These are phyloP conservation scores for Orchesella cincta DNA, from an alignment of 1,140 invertebrate genomes.

Conservation along the genomic window DNA sequence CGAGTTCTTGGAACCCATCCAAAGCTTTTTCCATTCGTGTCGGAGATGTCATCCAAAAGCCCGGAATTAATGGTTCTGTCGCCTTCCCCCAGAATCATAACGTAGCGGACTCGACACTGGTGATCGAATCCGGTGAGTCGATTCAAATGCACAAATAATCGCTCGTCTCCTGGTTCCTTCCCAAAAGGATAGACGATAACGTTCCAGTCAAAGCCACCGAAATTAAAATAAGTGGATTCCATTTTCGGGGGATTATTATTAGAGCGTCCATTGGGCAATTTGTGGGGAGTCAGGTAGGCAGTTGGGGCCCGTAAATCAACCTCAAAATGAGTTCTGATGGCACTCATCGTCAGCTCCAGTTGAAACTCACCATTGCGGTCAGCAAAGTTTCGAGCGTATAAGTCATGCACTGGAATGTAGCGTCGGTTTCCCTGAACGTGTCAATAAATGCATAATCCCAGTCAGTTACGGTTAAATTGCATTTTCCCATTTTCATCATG, in stretches of 20 bases:
- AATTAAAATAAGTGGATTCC: slow-evolving; percentile 72
- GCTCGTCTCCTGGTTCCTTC: slow-evolving; percentile 58
- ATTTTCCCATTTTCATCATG: no score
- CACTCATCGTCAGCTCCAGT: slow-evolving; percentile 75
- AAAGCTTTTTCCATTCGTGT: slow-evolving; percentile 71
- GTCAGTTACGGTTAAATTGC: no score
- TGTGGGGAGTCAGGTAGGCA: background rate
- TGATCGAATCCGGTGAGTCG: slow-evolving; percentile 80
- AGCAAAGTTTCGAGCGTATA: slow-evolving; percentile 69
- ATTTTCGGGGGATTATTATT: slow-evolving; percentile 60
- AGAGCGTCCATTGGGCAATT: background rate
- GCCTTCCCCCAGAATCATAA: slow-evolving; percentile 69
- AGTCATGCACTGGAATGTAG: slow-evolving; percentile 76
- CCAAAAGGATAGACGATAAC: slow-evolving; percentile 71
- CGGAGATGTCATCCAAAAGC: slow-evolving; percentile 74
- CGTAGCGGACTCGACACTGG: slow-evolving; percentile 74
- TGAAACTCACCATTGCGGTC: slow-evolving; percentile 82
- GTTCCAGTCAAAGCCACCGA: slow-evolving; percentile 84
- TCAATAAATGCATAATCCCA: no score
- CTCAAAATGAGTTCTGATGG: slow-evolving; percentile 74
- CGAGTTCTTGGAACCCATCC: slow-evolving; percentile 71
- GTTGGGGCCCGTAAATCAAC: slow-evolving; percentile 34
- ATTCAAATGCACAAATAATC: slow-evolving; percentile 67
- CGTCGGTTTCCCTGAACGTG: slow-evolving; percentile 66
- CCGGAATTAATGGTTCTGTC: slow-evolving; percentile 74